A percentile compares a stretch with the other conserved stretches of the same genome.
These are phyloP conservation scores for Drusus annulatus DNA, from an alignment of 1,140 invertebrate genomes.

Conservation along the genomic window DNA sequence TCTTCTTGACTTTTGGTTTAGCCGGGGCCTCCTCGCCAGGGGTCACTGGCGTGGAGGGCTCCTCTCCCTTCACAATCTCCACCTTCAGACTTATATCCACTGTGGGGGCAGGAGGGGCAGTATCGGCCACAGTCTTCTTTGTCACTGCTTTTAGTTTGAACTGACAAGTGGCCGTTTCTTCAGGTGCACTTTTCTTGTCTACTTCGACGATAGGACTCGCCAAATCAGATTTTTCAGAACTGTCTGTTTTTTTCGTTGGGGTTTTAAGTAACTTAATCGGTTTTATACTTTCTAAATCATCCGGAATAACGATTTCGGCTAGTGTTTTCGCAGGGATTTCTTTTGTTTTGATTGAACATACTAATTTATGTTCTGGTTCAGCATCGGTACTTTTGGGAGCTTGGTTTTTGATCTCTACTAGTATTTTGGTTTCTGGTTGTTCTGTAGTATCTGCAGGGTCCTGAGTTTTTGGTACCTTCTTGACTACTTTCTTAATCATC, in stretches of 20 bases:
- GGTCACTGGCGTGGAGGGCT: slow-evolving; percentile 27
- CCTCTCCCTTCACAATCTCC: slow-evolving; percentile 30
- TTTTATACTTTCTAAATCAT: slow-evolving; percentile 47
- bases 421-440: slow-evolving; percentile 12
- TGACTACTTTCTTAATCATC: too few species aligned
- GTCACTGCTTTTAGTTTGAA: slow-evolving; percentile 5
- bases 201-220: not conserved
- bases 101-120: slow-evolving; percentile 14
- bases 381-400: slow-evolving; percentile 22
- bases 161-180: not conserved
- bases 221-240: slow-evolving; percentile 3
- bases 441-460: slow-evolving; percentile 5
- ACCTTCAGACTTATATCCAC: slow-evolving; percentile 9
- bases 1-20: slow-evolving; percentile 67
- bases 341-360: slow-evolving; percentile 49
- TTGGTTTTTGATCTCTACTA: slow-evolving; percentile 13
- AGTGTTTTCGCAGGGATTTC: slow-evolving; percentile 28
- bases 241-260: slow-evolving; percentile 17
- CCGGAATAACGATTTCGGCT: slow-evolving; percentile 23
- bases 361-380: slow-evolving; percentile 27
- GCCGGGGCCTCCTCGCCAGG: slow-evolving; percentile 44
- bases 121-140: not conserved
- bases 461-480: slow-evolving; percentile 28
- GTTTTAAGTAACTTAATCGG: slow-evolving; percentile 27
- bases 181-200: not conserved